Conservation (phyloP, 2,113 vertebrate genomes). For the Romanogobio albipinnatus region DNA sequence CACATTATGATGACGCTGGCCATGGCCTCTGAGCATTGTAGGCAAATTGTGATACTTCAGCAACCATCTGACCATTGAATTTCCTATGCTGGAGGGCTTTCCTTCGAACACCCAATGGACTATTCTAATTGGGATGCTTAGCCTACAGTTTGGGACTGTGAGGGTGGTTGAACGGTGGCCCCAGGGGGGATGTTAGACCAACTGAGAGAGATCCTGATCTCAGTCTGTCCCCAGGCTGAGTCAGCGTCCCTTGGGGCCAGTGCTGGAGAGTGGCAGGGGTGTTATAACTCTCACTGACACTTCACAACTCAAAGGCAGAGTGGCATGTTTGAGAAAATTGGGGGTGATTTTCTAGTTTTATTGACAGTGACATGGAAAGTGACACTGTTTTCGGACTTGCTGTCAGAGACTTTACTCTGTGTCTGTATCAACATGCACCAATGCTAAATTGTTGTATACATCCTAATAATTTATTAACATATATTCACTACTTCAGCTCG, state of each 20-base stretch:
- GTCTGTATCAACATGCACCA: no score
- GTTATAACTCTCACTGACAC: conserved; percentile 22
- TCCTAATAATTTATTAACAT: no score
- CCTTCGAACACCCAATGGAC: background rate
- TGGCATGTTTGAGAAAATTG: conserved; percentile 27
- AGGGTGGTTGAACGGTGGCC: conserved; percentile 6
- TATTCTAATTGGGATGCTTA: conserved; percentile 38
- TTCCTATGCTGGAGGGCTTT: background rate
- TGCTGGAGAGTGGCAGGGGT: conserved; percentile 1
- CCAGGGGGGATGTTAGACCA: background rate
- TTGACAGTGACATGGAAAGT: conserved; percentile 40
- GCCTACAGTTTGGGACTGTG: conserved; percentile 3
- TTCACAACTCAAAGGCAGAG: conserved; percentile 26
- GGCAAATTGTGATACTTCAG: background rate
- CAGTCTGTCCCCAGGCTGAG: conserved; percentile 29
- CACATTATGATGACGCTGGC: background rate
- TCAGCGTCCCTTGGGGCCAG: conserved; percentile 32
- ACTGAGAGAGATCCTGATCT: conserved; percentile 12
- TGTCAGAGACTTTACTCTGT: no score
- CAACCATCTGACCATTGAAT: background rate
- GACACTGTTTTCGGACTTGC: background rate
- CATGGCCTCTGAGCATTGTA: background rate
- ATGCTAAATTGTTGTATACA: no score
- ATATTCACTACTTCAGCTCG: no score
- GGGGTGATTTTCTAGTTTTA: conserved; percentile 23